Percentiles rank a stretch among this genome's conserved stretches.
These are phyloP conservation scores for Cephus spinipes DNA, from an alignment of 2,888 invertebrate species.

Conservation along the genomic window DNA sequence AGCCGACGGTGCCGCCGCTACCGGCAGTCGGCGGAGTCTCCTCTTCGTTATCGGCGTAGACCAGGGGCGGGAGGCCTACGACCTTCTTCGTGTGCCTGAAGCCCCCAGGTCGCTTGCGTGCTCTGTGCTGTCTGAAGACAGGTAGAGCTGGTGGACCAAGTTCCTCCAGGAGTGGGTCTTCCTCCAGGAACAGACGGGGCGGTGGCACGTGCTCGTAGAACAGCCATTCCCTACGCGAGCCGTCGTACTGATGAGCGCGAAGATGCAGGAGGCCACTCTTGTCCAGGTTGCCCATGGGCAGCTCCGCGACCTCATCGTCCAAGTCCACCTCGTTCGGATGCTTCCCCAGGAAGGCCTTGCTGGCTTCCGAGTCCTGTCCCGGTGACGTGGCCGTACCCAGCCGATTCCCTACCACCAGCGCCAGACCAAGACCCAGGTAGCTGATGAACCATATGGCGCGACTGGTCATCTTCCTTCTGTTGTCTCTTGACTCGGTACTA, in stretches of 20 bases:
- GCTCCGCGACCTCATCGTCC: slow-evolving; percentile 60
- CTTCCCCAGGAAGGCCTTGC: slow-evolving; percentile 13
- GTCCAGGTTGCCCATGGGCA: slow-evolving; percentile 43
- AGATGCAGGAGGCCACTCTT: slow-evolving; percentile 36
- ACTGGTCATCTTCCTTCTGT: slow-evolving; percentile 52
- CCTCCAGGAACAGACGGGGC: slow-evolving; percentile 26
- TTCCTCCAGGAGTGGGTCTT: slow-evolving; percentile 40
- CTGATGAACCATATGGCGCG: slow-evolving; percentile 55
- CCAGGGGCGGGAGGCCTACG: slow-evolving; percentile 20
- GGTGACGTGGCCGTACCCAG: slow-evolving; percentile 35
- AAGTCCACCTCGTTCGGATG: neutral
- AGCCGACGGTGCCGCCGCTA: neutral
- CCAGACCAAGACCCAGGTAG: slow-evolving; percentile 60
- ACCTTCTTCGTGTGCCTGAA: slow-evolving; percentile 19
- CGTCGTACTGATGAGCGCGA: slow-evolving; percentile 22
- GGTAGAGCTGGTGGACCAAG: slow-evolving; percentile 10
- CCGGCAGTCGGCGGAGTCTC: slow-evolving; percentile 18
- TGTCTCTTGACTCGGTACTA: neutral
- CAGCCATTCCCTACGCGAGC: slow-evolving; percentile 41
- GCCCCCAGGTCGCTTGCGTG: slow-evolving; percentile 18
- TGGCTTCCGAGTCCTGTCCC: slow-evolving; percentile 30
- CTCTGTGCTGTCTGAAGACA: slow-evolving; percentile 15
- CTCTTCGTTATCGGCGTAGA: slow-evolving; percentile 20
- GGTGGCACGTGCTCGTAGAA: slow-evolving; percentile 47
- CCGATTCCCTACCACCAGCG: slow-evolving; percentile 56